Evolutionary conservation across 1,140 invertebrate genomes (phyloP), one percentile per base, ranked within the genome.

Genomic region (Daktulosphaira vitifoliae): DNA sequence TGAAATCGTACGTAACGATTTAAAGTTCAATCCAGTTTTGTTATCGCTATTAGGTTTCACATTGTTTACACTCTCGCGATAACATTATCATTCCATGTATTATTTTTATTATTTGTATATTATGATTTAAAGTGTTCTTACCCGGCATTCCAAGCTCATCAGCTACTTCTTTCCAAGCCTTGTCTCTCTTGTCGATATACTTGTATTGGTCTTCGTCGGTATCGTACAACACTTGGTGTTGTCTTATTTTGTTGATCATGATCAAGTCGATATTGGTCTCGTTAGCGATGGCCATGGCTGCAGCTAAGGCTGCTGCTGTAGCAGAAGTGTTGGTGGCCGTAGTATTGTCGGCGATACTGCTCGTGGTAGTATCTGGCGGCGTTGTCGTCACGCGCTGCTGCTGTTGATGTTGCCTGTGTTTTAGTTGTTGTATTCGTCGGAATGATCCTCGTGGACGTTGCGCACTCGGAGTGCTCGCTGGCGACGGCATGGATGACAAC

Each of bases 401-500:
- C 23, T 46, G 9, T n/a, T 56, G 22, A 5, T 16, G 37, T 25
- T 56, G 8, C 20, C 3, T 16, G 15, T 25, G 39, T 2, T 18
- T 3, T 11, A 2, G 42, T 16, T 29, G 25, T 2, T 46, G 42
- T 7, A 11, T 11, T n/a, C 22, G 22, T 15, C 54, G 22, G 20
- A 15, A 23, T n/a, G 38, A 25, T 46, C 3, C 11, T 62, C 16
- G 25, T 62, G 9, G 25, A 9, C 9, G 16, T 26, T 46, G 54
- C 54, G 54, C 54, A 25, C 54, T 62, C 16, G 23, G 54, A 38
- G 54, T 62, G 54, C 42, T 62, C 9, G 25, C 54, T 62, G 54
- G 54, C 25, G 54, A 62, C 54, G 54, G 54, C 54, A 62, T 62
- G 54, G 54, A 62, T 62, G 39, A 62, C 42, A 62, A 62, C 54